Base-by-base conservation (phyloP, 2,797 vertebrate genomes). In the Melanotaenia nigrans region DNA sequence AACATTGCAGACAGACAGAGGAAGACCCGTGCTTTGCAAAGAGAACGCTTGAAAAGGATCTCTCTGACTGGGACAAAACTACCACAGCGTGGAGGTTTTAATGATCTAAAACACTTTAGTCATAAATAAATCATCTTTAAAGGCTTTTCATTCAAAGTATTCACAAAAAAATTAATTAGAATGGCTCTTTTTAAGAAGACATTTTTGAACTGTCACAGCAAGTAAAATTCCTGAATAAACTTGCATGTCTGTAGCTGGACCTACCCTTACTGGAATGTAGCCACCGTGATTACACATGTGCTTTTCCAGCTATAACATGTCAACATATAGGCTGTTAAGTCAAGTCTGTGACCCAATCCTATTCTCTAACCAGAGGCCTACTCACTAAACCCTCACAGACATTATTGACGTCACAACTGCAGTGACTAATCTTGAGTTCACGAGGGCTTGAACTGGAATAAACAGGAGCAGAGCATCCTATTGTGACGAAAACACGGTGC, bases 1-100 rank as follows among this genome's bases (percentile, higher is more conserved):
- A 93, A 47, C 66, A 79, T 94, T 0, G 90, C 92, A 0, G 94
- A 96, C 35, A 84, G 94, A 80, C 95, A 95, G 87, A 94, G 89
- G 75, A 92, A 94, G 80, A 77, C 89, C 4, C 94, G 92, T 1
- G 93, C 91, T 2, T 56, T 93, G 47, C 95, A 95, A 83, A 93
- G 85, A 79, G 92, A 80, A 71, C 85, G 91, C 11, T 78, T 94
- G 18, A 95, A 92, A 78, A 91, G 90, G 71, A 89, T 79, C 92
- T 54, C 90, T 72, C 28, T 92, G 84, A 94, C 40, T 20, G 9
- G 18, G 64, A 61, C 18, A 45, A 45, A 61, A 66, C 33, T 3
- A 20, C 28, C 65, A 58, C 60, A 36, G 30, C 4, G 3, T 22
- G 35, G 8, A 3, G 32, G 51, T 51, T 51, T 18, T 59, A 35